These are phyloP conservation scores for Styela clava DNA, from an alignment of 23 tunicate species.

Conservation along the genomic window DNA sequence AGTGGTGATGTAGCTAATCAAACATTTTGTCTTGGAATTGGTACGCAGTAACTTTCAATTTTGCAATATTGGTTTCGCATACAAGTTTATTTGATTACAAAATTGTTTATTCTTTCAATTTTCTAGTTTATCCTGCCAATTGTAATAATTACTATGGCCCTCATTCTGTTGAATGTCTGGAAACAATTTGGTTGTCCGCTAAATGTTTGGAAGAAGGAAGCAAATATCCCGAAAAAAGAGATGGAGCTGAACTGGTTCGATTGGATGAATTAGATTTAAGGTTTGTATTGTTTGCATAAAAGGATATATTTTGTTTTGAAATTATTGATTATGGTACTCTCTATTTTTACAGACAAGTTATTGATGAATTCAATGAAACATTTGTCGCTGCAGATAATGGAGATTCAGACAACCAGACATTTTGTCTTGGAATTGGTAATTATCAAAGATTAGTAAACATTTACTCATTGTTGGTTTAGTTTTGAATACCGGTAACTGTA, in stretches of 20 bases:
- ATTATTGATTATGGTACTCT: too few species aligned
- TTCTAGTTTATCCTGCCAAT: slow-evolving; percentile 23
- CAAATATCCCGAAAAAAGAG: background rate
- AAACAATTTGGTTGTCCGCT: slow-evolving; percentile 14
- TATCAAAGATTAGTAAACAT: background rate
- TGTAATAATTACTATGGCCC: slow-evolving; percentile 28
- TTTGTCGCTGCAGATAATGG: slow-evolving; percentile 18
- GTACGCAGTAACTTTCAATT: too few species aligned
- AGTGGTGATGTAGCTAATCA: slow-evolving; percentile 19
- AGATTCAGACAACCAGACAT: background rate
- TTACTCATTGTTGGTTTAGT: too few species aligned
- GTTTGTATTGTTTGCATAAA: too few species aligned
- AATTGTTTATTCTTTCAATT: background rate
- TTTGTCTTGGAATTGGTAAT: slow-evolving; percentile 22
- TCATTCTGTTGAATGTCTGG: slow-evolving; percentile 20
- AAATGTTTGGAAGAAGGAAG: slow-evolving; percentile 18
- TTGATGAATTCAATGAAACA: background rate
- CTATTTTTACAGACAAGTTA: slow-evolving; percentile 7
- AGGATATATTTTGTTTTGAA: too few species aligned
- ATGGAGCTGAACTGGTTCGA: background rate
- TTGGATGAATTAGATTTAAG: background rate
- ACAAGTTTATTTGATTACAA: background rate
- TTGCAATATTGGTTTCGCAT: background rate
- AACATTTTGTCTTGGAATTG: slow-evolving; percentile 29
- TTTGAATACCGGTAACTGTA: too few species aligned